Evolutionary conservation across 2,888 invertebrate genomes (phyloP), one percentile per base, ranked within the genome.

Genomic region (Phaonia tiefii): DNA sequence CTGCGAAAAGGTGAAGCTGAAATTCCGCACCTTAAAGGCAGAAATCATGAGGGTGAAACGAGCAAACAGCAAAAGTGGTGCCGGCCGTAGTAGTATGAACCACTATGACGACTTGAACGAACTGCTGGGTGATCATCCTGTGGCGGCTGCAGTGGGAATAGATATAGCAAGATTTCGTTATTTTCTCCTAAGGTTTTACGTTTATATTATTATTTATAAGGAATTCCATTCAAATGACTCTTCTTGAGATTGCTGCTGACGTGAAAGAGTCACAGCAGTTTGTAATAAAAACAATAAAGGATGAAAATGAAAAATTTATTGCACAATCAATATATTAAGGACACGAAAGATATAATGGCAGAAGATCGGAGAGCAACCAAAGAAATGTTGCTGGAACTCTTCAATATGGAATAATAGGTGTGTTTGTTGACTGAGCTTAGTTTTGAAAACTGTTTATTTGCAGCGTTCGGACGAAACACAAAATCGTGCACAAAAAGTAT

Each of bases 231-330:
- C 39, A 65, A n/a, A 65, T 13, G 11, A 44, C 44, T 11, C 44
- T 63, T 7, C 42, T 65, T 22, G 42, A 65, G 11, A 65, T 65
- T 20, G 63, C 63, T 42, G 63, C 39, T n/a, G 63, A 65, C n/a
- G n/a, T 65, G n/a, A 65, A 65, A 20, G 42, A 65, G 22, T 42
- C 44, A 2, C 63, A 65, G 42, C 39, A 65, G 22, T 65, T 44
- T 11, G 22, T 65, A 11, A 31, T 44, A 2, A 65, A 42, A 10
- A 2, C 11, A n/a, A 42, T 44, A 20, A 65, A 42, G 39, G 63
- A 65, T 42, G 63, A 65, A 65, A 65, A 66, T n/a, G 10, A 25
- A 22, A 10, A 22, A n/a, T 66, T 46, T 26, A 25, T 66, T 10
- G 44, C 10, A 44, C 44, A 66, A 10, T 22, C n/a, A n/a, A n/a